These are phyloP conservation scores for Proisotoma minuta DNA, from an alignment of 2,888 invertebrate genomes.

Conservation along the genomic window DNA sequence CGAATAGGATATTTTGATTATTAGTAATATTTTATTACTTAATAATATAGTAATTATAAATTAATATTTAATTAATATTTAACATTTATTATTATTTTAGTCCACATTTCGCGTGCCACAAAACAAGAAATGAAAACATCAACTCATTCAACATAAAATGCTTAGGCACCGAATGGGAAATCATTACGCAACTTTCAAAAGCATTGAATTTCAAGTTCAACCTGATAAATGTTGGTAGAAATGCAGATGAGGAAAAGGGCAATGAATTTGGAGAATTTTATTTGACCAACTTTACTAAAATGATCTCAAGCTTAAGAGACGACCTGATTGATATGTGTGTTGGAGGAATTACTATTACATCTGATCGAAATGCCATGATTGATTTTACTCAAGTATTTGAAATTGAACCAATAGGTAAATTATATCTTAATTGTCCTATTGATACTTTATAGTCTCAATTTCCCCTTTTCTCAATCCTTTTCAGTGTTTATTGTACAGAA, in stretches of 20 bases:
- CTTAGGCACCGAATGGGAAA: conserved; percentile 41
- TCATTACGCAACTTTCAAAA: conserved; percentile 31
- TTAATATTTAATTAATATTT: too few species aligned
- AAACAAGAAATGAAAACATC: neutral
- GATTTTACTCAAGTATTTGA: conserved; percentile 40
- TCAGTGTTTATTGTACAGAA: conserved; percentile 41
- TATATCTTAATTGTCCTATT: neutral
- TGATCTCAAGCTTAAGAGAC: conserved; percentile 31
- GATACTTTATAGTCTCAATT: neutral
- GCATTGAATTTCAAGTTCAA: conserved; percentile 32
- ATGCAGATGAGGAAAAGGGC: neutral
- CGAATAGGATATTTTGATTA: conserved; percentile 39
- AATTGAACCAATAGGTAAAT: conserved; percentile 38
- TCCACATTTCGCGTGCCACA: too few species aligned
- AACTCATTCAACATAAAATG: conserved; percentile 11
- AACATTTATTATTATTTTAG: too few species aligned
- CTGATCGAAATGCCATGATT: conserved; percentile 26
- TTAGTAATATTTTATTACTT: conserved; percentile 34
- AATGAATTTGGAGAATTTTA: conserved; percentile 6
- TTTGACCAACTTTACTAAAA: conserved; percentile 29
- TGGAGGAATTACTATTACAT: conserved; percentile 36
- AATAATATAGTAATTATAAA: too few species aligned
- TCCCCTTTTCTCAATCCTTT: neutral
- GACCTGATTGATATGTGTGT: conserved; percentile 33
- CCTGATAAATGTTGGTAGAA: conserved; percentile 31